Evolutionary conservation across 2,797 vertebrate genomes (phyloP), one percentile per base, ranked within the genome.

Genomic region (Heteromormyrus szaboi): DNA sequence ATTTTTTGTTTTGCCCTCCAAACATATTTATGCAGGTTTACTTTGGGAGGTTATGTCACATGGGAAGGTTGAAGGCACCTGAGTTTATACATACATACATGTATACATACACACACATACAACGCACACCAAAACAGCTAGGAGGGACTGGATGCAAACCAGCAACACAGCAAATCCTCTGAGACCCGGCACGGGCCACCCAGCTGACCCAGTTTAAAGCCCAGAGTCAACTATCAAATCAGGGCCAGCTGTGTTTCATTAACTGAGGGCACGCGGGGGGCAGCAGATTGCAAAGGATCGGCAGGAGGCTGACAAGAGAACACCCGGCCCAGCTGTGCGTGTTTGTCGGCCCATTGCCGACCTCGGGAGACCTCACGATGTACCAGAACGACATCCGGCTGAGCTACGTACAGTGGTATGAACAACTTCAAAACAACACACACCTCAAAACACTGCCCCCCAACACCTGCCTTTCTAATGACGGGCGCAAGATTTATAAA

Each of bases 401-500:
- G 11, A 79, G 17, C 72, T 79, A 19, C 37, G 37, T 11, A 68
- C 1, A 37, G 37, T 4, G 17, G 5, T 2, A 44, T n/a, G 19
- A 79, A 7, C 33, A 19, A 44, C 72, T 79, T 79, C 37, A 79
- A 79, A 79, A 79, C 37, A 79, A 17, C 37, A n/a, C 37, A 79
- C 72, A 19, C 25, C 72, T 37, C 33, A 44, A 44, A 44, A 44
- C 19, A 19, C 37, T 79, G 72, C 72, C 37, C 33, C 17, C 37
- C 1, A 7, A 79, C 2, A 17, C 72, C 33, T 79, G 72, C 14
- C 72, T 65, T 72, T 12, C 86, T 83, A 87, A 89, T 87, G 85
- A 87, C 59, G 54, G 76, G 17, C 25, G 1, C 41, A 50, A 84
- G 41, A 84, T 87, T 89, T 51, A 87, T 81, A 84, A 87, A 87